Evolutionary conservation across 2,888 invertebrate genomes (phyloP).

Genomic region (Papilio protenor): DNA sequence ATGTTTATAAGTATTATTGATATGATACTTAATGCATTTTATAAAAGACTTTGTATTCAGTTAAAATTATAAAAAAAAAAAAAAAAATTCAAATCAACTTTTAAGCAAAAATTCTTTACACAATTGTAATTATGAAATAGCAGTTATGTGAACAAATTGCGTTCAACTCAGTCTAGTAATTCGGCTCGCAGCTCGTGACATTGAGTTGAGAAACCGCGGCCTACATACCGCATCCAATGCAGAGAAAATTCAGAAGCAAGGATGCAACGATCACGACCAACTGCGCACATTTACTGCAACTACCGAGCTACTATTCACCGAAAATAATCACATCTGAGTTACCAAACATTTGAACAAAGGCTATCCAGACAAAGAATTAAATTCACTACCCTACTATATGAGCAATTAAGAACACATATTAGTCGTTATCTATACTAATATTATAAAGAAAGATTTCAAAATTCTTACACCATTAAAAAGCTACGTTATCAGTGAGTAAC

Average conservation of each 20-base stretch:
- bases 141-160: conserved; percentile 45
- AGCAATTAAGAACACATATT: too few relatives aligned
- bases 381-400: too few relatives aligned
- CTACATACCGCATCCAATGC: conserved; percentile 69
- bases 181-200: conserved; percentile 54
- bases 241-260: conserved; percentile 62
- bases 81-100: neutral
- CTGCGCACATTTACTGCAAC: neutral
- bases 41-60: too few relatives aligned
- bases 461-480: too few relatives aligned
- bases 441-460: neutral
- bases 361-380: neutral
- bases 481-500: too few relatives aligned
- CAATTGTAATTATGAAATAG: neutral
- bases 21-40: neutral
- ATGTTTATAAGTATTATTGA: conserved; percentile 15
- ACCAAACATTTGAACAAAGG: neutral
- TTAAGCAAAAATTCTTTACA: neutral
- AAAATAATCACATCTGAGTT: neutral
- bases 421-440: too few relatives aligned
- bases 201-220: conserved; percentile 70
- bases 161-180: conserved; percentile 51
- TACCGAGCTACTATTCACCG: neutral
- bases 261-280: conserved; percentile 58
- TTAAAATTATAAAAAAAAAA: neutral